Percentiles rank a stretch among this genome's conserved stretches.
phyloP scores from a whole-genome alignment of 2,113 vertebrate species.

The Carassius carassius region DNA sequence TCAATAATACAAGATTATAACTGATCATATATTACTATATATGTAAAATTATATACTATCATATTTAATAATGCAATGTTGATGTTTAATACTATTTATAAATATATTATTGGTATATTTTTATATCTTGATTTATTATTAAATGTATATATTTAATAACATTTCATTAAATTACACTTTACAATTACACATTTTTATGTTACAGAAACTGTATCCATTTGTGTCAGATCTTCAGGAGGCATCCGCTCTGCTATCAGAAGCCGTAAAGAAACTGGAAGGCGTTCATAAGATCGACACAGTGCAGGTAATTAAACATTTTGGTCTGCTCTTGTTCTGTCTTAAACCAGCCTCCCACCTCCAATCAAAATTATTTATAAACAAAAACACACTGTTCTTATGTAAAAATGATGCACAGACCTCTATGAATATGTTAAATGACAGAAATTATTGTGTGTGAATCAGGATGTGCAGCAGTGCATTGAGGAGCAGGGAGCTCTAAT shows the following conservation, averaged over 20 bases:
- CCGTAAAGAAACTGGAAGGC: constrained; percentile 77
- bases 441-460: neutral
- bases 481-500: constrained; percentile 84
- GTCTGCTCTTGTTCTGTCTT: neutral
- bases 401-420: neutral
- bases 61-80: too few relatives aligned
- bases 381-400: neutral
- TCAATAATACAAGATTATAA: neutral
- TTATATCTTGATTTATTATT: too few relatives aligned
- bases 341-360: neutral
- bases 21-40: neutral
- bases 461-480: constrained; percentile 78
- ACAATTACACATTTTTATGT: neutral
- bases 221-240: constrained; percentile 73
- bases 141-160: too few relatives aligned
- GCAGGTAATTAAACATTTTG: constrained; percentile 73
- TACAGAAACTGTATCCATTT: constrained; percentile 87
- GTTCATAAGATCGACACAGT: constrained; percentile 63
- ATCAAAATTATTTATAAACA: neutral
- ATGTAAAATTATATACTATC: too few relatives aligned
- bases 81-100: too few relatives aligned
- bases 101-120: too few relatives aligned
- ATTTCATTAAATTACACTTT: too few relatives aligned
- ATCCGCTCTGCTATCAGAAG: constrained; percentile 76
- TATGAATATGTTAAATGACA: neutral